A percentile compares a stretch with the other conserved stretches of the same genome.
Conservation (phyloP, 2,113 vertebrate genomes). For the Elephas maximus region DNA sequence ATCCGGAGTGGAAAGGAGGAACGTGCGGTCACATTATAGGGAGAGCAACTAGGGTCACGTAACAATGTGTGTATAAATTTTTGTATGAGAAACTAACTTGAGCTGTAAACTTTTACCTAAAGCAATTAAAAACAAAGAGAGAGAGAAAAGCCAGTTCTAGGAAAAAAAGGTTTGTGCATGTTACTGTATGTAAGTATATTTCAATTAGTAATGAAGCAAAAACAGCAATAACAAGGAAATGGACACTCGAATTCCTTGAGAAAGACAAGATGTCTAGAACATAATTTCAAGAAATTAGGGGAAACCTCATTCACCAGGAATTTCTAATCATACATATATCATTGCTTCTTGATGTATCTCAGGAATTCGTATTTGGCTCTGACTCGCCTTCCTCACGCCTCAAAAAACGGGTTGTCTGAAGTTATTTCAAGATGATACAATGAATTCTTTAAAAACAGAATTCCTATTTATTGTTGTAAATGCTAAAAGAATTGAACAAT, state of each 20-base stretch:
- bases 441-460: neutral
- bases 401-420: neutral
- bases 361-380: neutral
- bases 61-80: too few relatives aligned
- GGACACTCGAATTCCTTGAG: neutral
- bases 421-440: neutral
- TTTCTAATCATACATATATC: neutral
- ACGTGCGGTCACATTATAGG: too few relatives aligned
- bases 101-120: too few relatives aligned
- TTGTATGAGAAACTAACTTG: too few relatives aligned
- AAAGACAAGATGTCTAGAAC: neutral
- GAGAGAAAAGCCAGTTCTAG: too few relatives aligned
- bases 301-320: neutral
- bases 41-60: too few relatives aligned
- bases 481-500: neutral
- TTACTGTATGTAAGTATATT: neutral
- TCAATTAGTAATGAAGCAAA: neutral
- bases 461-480: slow-evolving; percentile 24
- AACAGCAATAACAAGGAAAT: neutral
- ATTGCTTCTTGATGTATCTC: neutral
- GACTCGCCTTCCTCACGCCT: neutral
- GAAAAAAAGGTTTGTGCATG: neutral
- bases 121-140: too few relatives aligned
- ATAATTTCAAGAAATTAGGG: neutral
- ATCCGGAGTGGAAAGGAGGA: too few relatives aligned